Evolutionary conservation across 2,797 vertebrate genomes (phyloP).

Genomic region (Crocidura indochinensis): DNA sequence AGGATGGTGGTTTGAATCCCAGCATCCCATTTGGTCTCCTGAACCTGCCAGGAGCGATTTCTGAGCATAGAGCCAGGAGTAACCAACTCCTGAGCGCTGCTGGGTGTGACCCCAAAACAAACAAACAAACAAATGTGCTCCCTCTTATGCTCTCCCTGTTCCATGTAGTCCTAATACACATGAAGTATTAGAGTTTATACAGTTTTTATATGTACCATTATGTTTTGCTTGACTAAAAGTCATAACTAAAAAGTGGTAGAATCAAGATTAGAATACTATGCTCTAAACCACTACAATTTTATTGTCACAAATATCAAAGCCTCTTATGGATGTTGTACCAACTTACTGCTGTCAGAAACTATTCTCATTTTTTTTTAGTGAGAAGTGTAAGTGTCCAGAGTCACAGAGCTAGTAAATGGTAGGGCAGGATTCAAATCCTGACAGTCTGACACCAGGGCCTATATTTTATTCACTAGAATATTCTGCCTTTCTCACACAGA

Average conservation of each 20-base stretch:
- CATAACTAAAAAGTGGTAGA: constrained; percentile 44
- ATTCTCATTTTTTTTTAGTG: constrained; percentile 25
- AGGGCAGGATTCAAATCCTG: constrained; percentile 27
- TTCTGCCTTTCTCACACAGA: neutral
- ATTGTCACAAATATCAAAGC: constrained; percentile 49
- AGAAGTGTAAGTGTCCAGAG: constrained; percentile 38
- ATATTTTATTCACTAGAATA: neutral
- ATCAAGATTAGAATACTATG: neutral
- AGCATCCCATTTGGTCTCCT: too few relatives aligned
- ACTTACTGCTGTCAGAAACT: constrained; percentile 46
- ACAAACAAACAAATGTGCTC: too few relatives aligned
- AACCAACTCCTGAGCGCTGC: too few relatives aligned
- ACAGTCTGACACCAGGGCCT: neutral
- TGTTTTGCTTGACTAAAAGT: constrained; percentile 30
- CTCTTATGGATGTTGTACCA: constrained; percentile 10
- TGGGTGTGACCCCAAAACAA: too few relatives aligned
- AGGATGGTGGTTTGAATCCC: too few relatives aligned
- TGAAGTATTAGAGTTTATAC: neutral
- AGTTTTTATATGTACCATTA: neutral
- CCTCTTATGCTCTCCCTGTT: too few relatives aligned
- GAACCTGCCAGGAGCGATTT: too few relatives aligned
- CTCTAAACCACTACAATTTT: constrained; percentile 53
- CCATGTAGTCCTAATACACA: neutral
- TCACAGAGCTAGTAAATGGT: neutral
- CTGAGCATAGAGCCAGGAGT: too few relatives aligned